Evolutionary conservation across 2,888 invertebrate species (phyloP), one percentile per base, ranked within the genome.

Genomic region (Meliscaeva auricollis): DNA sequence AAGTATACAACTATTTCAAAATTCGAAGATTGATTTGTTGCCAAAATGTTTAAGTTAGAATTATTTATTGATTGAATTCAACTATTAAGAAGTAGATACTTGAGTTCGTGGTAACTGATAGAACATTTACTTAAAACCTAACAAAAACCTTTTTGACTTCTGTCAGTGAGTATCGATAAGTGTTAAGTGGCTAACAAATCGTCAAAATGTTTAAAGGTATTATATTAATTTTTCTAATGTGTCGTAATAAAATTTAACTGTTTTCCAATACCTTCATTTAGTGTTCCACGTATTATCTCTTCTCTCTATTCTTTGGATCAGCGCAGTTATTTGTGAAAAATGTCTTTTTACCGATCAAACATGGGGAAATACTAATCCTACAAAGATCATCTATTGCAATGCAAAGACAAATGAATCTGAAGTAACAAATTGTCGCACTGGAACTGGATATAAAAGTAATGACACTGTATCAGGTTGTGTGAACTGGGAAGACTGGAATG

Each of bases 341-440:
- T 84, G 83, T n/a, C 11, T 75, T 9, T 58, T 54, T 4, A 3
- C 8, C 13, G 50, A 32, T 2, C 9, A 26, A 4, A 88, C 89
- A 88, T 90, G 91, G 91, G 91, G 91, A 80, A 89, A 88, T 87
- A 88, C 87, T 64, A 88, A 91, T 89, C 91, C 91, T 69, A 90
- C 89, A 87, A 87, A 89, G 85, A 90, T 89, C 85, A 89, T 89
- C 88, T 88, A 90, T 35, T 91, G 91, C 87, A 88, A 89, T 79
- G 87, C 70, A 70, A 82, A 60, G 32, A 89, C 88, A 77, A 89
- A 89, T 76, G 73, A 79, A 84, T 78, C 90, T 13, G 75, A 88
- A 66, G 87, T 88, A 58, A 68, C 89, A 58, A 83, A 75, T 3
- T 91, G 91, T 84, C 88, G 89, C 15, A 76, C 87, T 79, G 91